Percentiles rank a stretch among this genome's conserved stretches.
Conservation (phyloP, 2,113 vertebrate genomes). For the Rhadina sibilatrix region DNA sequence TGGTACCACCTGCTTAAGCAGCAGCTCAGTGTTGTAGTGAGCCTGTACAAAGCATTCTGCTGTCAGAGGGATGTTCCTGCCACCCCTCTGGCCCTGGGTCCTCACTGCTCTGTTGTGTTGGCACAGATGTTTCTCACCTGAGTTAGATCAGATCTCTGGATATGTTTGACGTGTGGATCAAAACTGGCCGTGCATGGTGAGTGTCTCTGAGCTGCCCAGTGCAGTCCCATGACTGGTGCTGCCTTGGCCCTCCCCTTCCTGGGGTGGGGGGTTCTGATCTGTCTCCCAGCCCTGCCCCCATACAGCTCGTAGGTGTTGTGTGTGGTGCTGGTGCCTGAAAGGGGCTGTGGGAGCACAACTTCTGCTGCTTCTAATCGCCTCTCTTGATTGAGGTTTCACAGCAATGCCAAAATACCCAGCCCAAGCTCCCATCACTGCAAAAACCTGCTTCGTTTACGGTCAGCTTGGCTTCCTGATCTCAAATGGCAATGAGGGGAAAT, state of each 20-base stretch:
- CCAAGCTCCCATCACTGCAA: not conserved
- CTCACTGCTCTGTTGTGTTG: not conserved
- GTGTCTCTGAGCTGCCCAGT: not conserved
- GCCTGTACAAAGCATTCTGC: not conserved
- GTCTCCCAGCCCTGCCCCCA: no score
- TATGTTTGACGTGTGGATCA: not conserved
- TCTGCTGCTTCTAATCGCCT: not conserved
- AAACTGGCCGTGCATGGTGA: accelerated
- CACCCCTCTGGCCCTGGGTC: not conserved
- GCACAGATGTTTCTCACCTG: not conserved
- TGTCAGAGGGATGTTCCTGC: not conserved
- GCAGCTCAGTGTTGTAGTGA: not conserved
- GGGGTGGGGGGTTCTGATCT: accelerated
- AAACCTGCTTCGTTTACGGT: not conserved
- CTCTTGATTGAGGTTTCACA: not conserved
- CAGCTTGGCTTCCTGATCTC: not conserved
- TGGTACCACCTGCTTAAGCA: not conserved
- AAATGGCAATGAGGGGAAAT: not conserved
- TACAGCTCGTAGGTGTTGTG: accelerated
- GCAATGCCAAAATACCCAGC: not conserved
- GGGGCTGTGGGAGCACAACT: not conserved
- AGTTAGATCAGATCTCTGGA: not conserved
- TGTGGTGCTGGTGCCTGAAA: not conserved
- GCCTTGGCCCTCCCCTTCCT: accelerated
- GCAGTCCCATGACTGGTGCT: not conserved